Evolutionary conservation across 64 coral and sea anemone genomes (phyloP), one percentile per base, ranked within the genome.

Genomic region (Montipora cactus): DNA sequence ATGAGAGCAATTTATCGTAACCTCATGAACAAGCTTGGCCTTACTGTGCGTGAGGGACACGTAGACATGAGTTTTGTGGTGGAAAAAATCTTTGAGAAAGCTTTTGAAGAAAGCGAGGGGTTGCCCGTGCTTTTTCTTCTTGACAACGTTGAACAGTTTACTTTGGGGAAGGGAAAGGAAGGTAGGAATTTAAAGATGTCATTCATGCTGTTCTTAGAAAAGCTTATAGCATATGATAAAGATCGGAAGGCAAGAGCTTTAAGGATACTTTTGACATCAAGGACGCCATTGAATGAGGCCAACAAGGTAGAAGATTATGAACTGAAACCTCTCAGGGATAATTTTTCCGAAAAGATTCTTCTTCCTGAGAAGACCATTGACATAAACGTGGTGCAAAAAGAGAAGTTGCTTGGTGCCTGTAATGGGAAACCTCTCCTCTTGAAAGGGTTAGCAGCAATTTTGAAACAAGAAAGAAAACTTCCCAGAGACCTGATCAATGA

Each of bases 101-200:
- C 37, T 48, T 0, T 47, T 48, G 3, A 14, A 8, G 44, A 69
- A 82, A 46, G 80, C 21, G 57, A 62, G 5, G 12, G 64, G 10
- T 44, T 45, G 5, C 61, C 81, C 10, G 81, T 85, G 66, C 44
- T 85, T 11, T 85, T 85, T 49, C 45, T 85, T 49, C 62, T 85
- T 14, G 81, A 85, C 58, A 85, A 85, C 62, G 81, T 49, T 9
- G 81, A 85, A 3, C 61, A 69, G 6, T 70, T 85, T 45, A 85
- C 81, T 13, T 0, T 19, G 7, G 81, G 81, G 11, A 13, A 69
- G 9, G 81, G 81, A 3, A 49, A 85, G 64, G 64, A 85, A 13
- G 64, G 81, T 1, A 69, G 45, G 46, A 85, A 85, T 44, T 69
- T 84, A 14, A 69, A 14, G 19, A 69, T 44, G 12, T 37, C 44